Evolutionary conservation across 2,797 vertebrate genomes (phyloP).

Genomic region (Scomberomorus guttatus): DNA sequence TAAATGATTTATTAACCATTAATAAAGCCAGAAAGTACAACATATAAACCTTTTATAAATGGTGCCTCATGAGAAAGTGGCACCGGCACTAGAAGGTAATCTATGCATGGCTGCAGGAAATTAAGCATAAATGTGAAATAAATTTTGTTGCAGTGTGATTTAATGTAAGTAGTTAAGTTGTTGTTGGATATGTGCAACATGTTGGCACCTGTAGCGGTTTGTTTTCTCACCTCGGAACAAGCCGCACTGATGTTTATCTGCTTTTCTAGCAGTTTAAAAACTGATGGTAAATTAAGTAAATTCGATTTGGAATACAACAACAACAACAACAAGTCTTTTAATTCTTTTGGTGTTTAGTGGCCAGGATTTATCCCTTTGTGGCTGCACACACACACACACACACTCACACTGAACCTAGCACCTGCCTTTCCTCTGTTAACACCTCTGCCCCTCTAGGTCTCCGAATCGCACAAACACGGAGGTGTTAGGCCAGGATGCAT

Average conservation of each 20-base stretch:
- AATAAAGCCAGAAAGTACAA: neutral
- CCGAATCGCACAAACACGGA: conserved; percentile 77
- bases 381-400: conserved; percentile 33
- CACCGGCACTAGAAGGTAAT: too few species aligned
- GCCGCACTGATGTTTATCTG: neutral
- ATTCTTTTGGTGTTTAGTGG: conserved; percentile 25
- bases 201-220: neutral
- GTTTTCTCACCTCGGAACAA: conserved; percentile 8
- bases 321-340: neutral
- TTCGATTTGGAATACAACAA: conserved; percentile 17
- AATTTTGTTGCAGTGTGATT: neutral
- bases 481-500: conserved; percentile 83
- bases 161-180: too few species aligned
- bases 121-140: neutral
- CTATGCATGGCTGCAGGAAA: neutral
- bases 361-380: conserved; percentile 52
- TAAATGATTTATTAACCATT: too few species aligned
- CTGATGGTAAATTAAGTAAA: conserved; percentile 7
- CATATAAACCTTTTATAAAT: neutral
- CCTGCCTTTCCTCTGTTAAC: conserved; percentile 81
- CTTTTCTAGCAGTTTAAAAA: neutral
- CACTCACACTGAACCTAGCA: conserved; percentile 55
- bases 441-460: conserved; percentile 64
- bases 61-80: neutral
- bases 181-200: neutral